Base-by-base conservation (phyloP, 2,113 vertebrate genomes). In the Sorex fumeus region DNA sequence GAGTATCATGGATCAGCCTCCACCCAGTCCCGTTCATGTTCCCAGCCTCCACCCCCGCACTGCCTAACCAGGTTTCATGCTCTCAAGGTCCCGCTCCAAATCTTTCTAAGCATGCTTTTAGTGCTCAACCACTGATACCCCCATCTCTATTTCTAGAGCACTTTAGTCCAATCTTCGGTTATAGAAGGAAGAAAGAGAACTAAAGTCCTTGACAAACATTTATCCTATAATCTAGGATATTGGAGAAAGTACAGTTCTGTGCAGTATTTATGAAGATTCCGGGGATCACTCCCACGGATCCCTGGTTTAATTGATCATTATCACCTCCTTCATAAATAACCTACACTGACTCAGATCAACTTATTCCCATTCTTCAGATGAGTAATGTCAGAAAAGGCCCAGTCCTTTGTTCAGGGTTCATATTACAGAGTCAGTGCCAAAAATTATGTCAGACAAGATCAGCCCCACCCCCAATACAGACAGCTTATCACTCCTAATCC, bases 261-360 rank as follows among this genome's bases (percentile, higher is more conserved):
- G 2, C 6, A 0, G 28, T 43, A 32, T 15, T 60, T 76, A 13
- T 60, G n/a, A 19, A 12, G 0, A 0, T 36, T 12, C 3, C n/a
- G 8, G 8, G 62, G 18, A 53, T 57, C 67, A 36, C 79, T 94
- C 85, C 47, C 43, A 45, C 34, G 53, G 12, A 85, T 67, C 88
- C 32, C 47, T 19, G 19, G 60, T 45, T 71, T 50, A 32, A 60
- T 23, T 36, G 36, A 45, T 28, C 30, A 71, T 30, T 77, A 60
- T 69, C 4, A 0, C 32, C 36, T 50, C 16, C 83, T 57, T 64
- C 67, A 7, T 0, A 43, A 57, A 80, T 45, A 45, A 12, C 3
- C 77, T 19, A 2, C 25, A 62, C 71, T 40, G 34, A 57, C 74
- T 62, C 60, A 36, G 43, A 27, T 60, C 78, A 40, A 40, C 27